Evolutionary conservation across 1,140 invertebrate species (phyloP).

Genomic region (Charaxes varanes): DNA sequence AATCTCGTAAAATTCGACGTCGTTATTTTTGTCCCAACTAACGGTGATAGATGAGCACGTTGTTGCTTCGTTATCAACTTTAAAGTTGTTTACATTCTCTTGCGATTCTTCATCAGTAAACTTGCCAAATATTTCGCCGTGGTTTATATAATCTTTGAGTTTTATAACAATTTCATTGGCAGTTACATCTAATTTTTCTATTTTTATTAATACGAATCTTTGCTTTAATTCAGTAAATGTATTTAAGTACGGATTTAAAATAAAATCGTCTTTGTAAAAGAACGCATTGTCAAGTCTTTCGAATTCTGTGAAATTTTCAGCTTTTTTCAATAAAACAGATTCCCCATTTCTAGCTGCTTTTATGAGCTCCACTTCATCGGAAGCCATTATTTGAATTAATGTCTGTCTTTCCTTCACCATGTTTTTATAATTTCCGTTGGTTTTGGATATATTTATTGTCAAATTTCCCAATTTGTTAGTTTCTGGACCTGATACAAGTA

Average conservation of each 20-base stretch:
- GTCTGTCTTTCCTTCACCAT: conserved; percentile 45
- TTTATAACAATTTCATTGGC: conserved; percentile 43
- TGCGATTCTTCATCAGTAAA: conserved; percentile 19
- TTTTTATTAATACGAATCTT: conserved; percentile 49
- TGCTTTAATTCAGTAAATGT: conserved; percentile 29
- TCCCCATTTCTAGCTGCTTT: conserved; percentile 40
- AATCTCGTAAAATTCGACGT: conserved; percentile 46
- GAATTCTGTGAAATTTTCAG: conserved; percentile 33
- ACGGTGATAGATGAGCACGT: conserved; percentile 30
- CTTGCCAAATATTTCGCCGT: conserved; percentile 28
- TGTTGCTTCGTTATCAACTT: conserved; percentile 18
- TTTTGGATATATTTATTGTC: conserved; percentile 41
- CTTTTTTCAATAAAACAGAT: conserved; percentile 27
- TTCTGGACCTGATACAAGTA: conserved; percentile 28
- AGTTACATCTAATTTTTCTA: conserved; percentile 41
- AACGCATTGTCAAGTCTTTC: conserved; percentile 32
- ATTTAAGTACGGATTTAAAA: conserved; percentile 43
- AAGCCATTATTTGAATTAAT: conserved; percentile 44
- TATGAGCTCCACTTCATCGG: conserved; percentile 25
- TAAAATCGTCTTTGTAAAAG: conserved; percentile 37
- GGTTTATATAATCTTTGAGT: conserved; percentile 33
- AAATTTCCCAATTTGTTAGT: conserved; percentile 36
- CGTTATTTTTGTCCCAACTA: conserved; percentile 29
- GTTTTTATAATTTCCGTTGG: conserved; percentile 32
- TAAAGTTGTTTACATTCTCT: conserved; percentile 24